Evolutionary conservation across 2,888 invertebrate species (phyloP).

Genomic region (Nomada ferruginata): DNA sequence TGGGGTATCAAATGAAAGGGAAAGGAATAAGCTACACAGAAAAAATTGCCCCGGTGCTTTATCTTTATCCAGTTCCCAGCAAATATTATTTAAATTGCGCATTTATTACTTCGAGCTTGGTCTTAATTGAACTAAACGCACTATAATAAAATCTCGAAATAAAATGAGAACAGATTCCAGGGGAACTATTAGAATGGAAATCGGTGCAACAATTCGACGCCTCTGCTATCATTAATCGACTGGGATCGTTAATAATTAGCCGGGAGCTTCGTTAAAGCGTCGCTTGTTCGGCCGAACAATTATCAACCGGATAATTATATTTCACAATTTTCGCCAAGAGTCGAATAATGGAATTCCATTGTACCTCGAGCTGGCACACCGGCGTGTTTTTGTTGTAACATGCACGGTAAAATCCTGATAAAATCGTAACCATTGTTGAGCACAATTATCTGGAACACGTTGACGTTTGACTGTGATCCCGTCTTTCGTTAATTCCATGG

Average conservation of each 20-base stretch:
- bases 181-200: background rate
- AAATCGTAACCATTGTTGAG: slow-evolving; percentile 23
- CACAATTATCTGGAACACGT: slow-evolving; percentile 34
- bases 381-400: slow-evolving; percentile 26
- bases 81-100: no score
- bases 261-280: slow-evolving; percentile 45
- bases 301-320: slow-evolving; percentile 57
- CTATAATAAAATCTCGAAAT: background rate
- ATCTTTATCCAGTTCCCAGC: no score
- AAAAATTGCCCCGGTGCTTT: no score
- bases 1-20: no score
- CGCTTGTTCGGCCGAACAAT: slow-evolving; percentile 51
- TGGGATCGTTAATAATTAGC: slow-evolving; percentile 53
- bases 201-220: background rate
- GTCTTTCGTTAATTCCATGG: slow-evolving; percentile 7
- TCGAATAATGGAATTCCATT: slow-evolving; percentile 58
- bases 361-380: slow-evolving; percentile 31
- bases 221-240: slow-evolving; percentile 48
- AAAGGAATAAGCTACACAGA: no score
- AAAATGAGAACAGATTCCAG: background rate
- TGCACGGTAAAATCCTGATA: slow-evolving; percentile 18
- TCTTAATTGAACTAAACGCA: background rate
- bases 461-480: slow-evolving; percentile 3
- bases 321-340: slow-evolving; percentile 48
- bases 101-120: no score